phyloP scores from a whole-genome alignment of 2,797 vertebrate species.

The Astyanax mexicanus region DNA sequence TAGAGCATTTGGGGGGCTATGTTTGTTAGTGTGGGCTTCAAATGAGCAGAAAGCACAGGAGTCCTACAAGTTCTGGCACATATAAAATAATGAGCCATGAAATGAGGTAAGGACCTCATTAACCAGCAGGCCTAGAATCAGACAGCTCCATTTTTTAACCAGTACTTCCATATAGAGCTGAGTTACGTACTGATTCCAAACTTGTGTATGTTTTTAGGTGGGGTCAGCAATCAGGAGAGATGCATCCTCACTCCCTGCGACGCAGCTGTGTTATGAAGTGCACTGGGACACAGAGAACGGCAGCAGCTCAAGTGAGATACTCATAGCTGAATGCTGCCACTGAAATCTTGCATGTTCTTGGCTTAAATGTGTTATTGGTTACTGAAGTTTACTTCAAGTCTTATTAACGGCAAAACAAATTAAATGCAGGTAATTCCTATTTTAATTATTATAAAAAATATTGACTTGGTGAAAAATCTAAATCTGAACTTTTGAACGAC shows the following conservation, averaged over 20 bases:
- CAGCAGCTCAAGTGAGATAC: constrained; percentile 80
- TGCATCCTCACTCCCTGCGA: constrained; percentile 67
- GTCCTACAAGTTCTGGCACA: neutral
- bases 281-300: constrained; percentile 86
- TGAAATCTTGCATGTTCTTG: neutral
- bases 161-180: neutral
- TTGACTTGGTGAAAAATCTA: too few species aligned
- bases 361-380: neutral
- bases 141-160: neutral
- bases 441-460: too few species aligned
- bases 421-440: too few species aligned
- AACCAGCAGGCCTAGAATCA: neutral
- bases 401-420: too few species aligned
- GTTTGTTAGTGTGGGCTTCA: constrained; percentile 8
- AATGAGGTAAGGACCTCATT: constrained; percentile 21
- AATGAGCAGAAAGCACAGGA: constrained; percentile 16
- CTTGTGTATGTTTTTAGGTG: constrained; percentile 71
- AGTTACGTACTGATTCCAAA: constrained; percentile 8
- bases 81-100: constrained; percentile 21
- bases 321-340: constrained; percentile 11
- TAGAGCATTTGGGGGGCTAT: constrained; percentile 8
- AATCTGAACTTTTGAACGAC: too few species aligned
- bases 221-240: constrained; percentile 79
- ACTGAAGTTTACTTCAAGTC: too few species aligned
- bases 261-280: constrained; percentile 81